A percentile compares a stretch with the other conserved stretches of the same genome.
phyloP scores from a whole-genome alignment of 2,797 vertebrate genomes.

The Sciaenops ocellatus region DNA sequence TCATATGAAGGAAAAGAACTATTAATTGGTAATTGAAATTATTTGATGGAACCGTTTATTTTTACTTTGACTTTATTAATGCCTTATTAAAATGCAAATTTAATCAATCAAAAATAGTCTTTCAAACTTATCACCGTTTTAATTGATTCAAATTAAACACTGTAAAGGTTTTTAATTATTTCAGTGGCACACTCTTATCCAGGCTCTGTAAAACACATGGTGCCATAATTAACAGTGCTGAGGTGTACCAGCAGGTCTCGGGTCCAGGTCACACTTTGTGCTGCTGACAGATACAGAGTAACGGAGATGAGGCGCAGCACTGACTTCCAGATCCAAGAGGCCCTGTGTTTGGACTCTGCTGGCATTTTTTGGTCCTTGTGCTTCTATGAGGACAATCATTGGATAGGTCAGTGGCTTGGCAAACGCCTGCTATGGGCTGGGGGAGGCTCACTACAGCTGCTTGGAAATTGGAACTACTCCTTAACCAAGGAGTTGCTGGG shows the following conservation, averaged over 20 bases:
- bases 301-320: slow-evolving; percentile 78
- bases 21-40: not conserved
- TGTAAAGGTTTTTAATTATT: slow-evolving; percentile 27
- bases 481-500: slow-evolving; percentile 11
- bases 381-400: slow-evolving; percentile 68
- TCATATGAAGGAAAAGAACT: slow-evolving; percentile 5
- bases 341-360: slow-evolving; percentile 60
- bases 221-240: slow-evolving; percentile 34
- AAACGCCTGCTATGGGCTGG: slow-evolving; percentile 14
- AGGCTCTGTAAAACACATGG: slow-evolving; percentile 15
- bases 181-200: not conserved
- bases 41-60: not conserved
- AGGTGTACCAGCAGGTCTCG: slow-evolving; percentile 73
- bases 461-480: slow-evolving; percentile 19
- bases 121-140: not conserved
- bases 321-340: slow-evolving; percentile 78
- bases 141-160: slow-evolving; percentile 21
- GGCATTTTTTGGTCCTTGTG: slow-evolving; percentile 57
- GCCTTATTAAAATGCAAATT: slow-evolving; percentile 43
- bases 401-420: slow-evolving; percentile 57
- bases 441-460: slow-evolving; percentile 26
- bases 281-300: slow-evolving; percentile 72
- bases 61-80: slow-evolving; percentile 25
- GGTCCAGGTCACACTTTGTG: slow-evolving; percentile 77
- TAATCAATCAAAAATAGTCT: slow-evolving; percentile 13